These are phyloP conservation scores for Vanacampus margaritifer DNA, from an alignment of 2,113 vertebrate genomes.

Conservation along the genomic window DNA sequence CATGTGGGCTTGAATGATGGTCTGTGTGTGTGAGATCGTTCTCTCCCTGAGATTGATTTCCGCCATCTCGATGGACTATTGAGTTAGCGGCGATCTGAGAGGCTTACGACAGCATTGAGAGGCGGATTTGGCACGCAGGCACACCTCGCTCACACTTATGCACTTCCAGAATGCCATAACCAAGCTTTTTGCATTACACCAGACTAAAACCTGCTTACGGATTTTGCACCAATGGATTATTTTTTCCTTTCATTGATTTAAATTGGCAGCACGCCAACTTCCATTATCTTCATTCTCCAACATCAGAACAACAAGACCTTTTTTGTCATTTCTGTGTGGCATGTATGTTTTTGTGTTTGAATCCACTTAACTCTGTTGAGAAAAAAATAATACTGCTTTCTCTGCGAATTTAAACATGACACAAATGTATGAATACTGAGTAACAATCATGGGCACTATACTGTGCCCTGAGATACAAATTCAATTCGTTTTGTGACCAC, in stretches of 20 bases:
- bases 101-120: slow-evolving; percentile 37
- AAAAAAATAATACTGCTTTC: too few relatives aligned
- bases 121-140: slow-evolving; percentile 1
- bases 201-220: slow-evolving; percentile 29
- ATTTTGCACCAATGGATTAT: slow-evolving; percentile 23
- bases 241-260: not conserved
- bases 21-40: slow-evolving; percentile 24
- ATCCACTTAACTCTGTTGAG: too few relatives aligned
- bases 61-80: slow-evolving; percentile 64
- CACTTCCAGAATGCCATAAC: slow-evolving; percentile 29
- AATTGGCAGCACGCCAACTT: not conserved
- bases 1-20: slow-evolving; percentile 37
- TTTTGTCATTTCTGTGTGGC: not conserved
- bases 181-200: slow-evolving; percentile 17
- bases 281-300: not conserved
- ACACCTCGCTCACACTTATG: slow-evolving; percentile 16
- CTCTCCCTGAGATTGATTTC: slow-evolving; percentile 64
- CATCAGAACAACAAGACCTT: not conserved
- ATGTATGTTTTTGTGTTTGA: not conserved
- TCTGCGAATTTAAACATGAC: too few relatives aligned
- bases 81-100: slow-evolving; percentile 57
- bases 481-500: too few relatives aligned
- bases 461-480: too few relatives aligned
- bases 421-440: too few relatives aligned
- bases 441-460: too few relatives aligned